Evolutionary conservation across 2,888 invertebrate species (phyloP).

Genomic region (Tetheella fluctuosa): DNA sequence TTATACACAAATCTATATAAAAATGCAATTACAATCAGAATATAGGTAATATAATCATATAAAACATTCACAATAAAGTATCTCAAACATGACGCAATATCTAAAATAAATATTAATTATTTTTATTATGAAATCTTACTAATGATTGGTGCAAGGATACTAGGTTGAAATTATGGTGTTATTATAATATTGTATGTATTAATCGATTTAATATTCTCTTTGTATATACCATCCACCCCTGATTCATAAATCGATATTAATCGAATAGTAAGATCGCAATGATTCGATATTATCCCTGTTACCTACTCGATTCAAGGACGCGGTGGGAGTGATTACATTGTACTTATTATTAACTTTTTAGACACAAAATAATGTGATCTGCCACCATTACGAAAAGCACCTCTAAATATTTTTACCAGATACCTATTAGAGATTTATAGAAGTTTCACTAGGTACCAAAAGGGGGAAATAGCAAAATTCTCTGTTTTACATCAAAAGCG

Average conservation of each 20-base stretch:
- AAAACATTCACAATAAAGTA: constrained; percentile 31
- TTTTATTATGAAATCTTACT: constrained; percentile 17
- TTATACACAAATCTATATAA: constrained; percentile 40
- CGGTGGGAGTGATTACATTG: constrained; percentile 23
- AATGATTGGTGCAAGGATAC: constrained; percentile 14
- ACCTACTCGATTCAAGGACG: background rate
- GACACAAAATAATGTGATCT: constrained; percentile 19
- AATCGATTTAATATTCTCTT: background rate
- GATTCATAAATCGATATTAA: too few species aligned
- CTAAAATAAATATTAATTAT: constrained; percentile 8
- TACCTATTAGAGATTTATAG: constrained; percentile 14
- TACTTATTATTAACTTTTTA: constrained; percentile 20
- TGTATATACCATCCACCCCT: background rate
- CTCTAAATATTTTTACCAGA: constrained; percentile 21
- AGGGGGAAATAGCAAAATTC: background rate
- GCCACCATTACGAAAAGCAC: constrained; percentile 35
- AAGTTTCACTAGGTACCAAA: background rate
- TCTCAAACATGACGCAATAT: constrained; percentile 23
- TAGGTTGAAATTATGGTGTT: constrained; percentile 9
- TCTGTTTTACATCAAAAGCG: too few species aligned
- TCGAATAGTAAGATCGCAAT: background rate
- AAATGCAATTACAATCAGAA: constrained; percentile 43
- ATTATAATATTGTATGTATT: background rate
- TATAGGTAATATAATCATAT: constrained; percentile 39
- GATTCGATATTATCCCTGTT: background rate